Conservation (phyloP, 2,888 invertebrate genomes). For the Andrena dorsata region DNA sequence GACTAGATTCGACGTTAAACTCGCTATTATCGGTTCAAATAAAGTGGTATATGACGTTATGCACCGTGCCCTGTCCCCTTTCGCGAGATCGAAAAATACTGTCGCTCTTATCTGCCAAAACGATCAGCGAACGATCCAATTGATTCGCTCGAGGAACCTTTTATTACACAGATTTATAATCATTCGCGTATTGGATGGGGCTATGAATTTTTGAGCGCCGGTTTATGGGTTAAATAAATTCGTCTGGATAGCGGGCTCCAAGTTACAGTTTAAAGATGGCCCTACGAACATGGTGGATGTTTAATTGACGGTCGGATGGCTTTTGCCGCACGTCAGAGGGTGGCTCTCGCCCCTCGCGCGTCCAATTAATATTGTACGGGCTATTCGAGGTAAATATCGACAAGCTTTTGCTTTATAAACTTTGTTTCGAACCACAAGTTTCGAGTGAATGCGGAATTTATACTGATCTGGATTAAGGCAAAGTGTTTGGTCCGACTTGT, state of each 20-base stretch:
- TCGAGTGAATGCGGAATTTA: conserved; percentile 4
- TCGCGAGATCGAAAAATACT: conserved; percentile 39
- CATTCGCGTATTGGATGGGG: background rate
- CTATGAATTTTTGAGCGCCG: background rate
- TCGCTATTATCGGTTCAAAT: conserved; percentile 59
- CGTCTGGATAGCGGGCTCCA: background rate
- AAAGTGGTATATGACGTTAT: conserved; percentile 38
- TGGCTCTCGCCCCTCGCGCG: background rate
- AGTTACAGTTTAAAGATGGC: background rate
- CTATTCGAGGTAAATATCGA: conserved; percentile 6
- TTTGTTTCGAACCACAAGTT: conserved; percentile 3
- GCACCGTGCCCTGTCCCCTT: conserved; percentile 14
- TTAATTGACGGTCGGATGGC: background rate
- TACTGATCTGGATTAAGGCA: conserved; percentile 6
- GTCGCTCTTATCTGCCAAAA: conserved; percentile 27
- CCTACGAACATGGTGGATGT: background rate
- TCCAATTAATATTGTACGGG: conserved; percentile 22
- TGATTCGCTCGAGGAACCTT: conserved; percentile 33
- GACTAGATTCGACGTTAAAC: conserved; percentile 60
- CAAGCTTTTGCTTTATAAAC: conserved; percentile 27
- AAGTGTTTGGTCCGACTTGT: background rate
- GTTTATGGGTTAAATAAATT: conserved; percentile 16
- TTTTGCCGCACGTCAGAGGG: background rate
- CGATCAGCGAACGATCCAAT: conserved; percentile 15
- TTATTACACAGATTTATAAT: background rate